A percentile compares a stretch with the other conserved stretches of the same genome.
Evolutionary conservation across 30 jellyfish, hydroid and myxozoan genomes (phyloP).

Genomic region (Aurelia aurita): DNA sequence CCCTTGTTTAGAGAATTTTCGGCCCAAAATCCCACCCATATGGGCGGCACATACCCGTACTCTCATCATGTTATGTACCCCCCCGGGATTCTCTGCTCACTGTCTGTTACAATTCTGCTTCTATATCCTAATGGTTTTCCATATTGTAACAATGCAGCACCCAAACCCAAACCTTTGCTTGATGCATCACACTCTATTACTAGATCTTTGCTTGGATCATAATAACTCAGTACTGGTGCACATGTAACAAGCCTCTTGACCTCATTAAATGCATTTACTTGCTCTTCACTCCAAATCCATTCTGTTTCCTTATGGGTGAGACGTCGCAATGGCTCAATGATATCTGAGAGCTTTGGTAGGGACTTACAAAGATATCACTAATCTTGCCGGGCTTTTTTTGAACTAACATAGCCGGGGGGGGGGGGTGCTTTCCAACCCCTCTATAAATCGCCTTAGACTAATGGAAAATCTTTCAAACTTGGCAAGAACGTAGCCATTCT

Average conservation of each 20-base stretch:
- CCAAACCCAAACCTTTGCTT: slow-evolving; percentile 38
- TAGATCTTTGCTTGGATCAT: slow-evolving; percentile 38
- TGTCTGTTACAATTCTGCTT: slow-evolving; percentile 11
- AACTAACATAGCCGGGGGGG: too few relatives aligned
- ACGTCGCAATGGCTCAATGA: slow-evolving; percentile 37
- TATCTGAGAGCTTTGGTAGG: slow-evolving; percentile 50
- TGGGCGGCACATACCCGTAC: too few relatives aligned
- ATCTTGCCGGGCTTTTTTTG: too few relatives aligned
- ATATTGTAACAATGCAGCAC: slow-evolving; percentile 41
- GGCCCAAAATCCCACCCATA: too few relatives aligned
- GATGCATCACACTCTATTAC: slow-evolving; percentile 43
- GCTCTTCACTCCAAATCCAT: slow-evolving; percentile 22
- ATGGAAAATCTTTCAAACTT: too few relatives aligned
- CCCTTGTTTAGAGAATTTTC: too few relatives aligned
- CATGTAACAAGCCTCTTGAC: slow-evolving; percentile 42
- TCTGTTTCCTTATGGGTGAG: slow-evolving; percentile 11
- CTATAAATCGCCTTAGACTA: too few relatives aligned
- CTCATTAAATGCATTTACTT: slow-evolving; percentile 39
- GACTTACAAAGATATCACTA: slow-evolving; percentile 31
- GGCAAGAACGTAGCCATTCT: too few relatives aligned
- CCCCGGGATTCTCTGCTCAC: slow-evolving; percentile 34
- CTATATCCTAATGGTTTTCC: slow-evolving; percentile 35
- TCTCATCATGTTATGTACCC: too few relatives aligned
- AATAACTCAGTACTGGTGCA: slow-evolving; percentile 22
- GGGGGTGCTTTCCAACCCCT: too few relatives aligned